Conservation (phyloP, 2,888 invertebrate genomes). For the Nemotelus pantherinus region DNA sequence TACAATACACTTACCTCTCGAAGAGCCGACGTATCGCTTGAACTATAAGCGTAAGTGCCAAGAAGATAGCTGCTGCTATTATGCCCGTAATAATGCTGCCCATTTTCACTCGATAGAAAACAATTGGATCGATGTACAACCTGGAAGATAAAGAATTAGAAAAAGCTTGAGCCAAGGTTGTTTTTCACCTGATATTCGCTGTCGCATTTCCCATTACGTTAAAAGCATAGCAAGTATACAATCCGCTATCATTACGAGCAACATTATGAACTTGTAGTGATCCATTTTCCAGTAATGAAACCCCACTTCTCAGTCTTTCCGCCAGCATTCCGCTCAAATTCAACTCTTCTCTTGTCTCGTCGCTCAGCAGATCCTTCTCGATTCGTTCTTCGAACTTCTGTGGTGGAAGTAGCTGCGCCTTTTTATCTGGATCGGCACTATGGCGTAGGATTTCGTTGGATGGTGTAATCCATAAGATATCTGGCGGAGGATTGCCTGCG, state of each 20-base stretch:
- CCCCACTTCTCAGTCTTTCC: slow-evolving; percentile 64
- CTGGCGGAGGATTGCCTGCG: slow-evolving; percentile 79
- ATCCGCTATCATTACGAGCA: slow-evolving; percentile 82
- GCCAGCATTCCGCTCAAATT: slow-evolving; percentile 47
- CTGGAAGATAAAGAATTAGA: slow-evolving; percentile 57
- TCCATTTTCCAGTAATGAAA: slow-evolving; percentile 79
- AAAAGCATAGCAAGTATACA: slow-evolving; percentile 85
- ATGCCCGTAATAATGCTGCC: slow-evolving; percentile 85
- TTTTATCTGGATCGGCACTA: slow-evolving; percentile 74
- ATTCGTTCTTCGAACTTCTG: slow-evolving; percentile 58
- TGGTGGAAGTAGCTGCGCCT: slow-evolving; percentile 51
- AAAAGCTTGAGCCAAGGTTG: background rate
- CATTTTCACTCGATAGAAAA: slow-evolving; percentile 84
- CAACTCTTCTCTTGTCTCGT: slow-evolving; percentile 55
- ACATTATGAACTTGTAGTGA: slow-evolving; percentile 78
- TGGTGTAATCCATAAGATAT: slow-evolving; percentile 88
- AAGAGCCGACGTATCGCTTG: slow-evolving; percentile 79
- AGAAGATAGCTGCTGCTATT: slow-evolving; percentile 80
- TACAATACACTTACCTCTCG: slow-evolving; percentile 70
- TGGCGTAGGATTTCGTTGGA: slow-evolving; percentile 77
- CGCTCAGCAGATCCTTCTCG: slow-evolving; percentile 58
- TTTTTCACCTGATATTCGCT: slow-evolving; percentile 69
- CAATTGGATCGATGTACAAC: slow-evolving; percentile 85
- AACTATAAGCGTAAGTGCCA: slow-evolving; percentile 80
- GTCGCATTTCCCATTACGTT: slow-evolving; percentile 85